Evolutionary conservation across 1,140 invertebrate species (phyloP), one percentile per base, ranked within the genome.

Genomic region (Conus ventricosus): DNA sequence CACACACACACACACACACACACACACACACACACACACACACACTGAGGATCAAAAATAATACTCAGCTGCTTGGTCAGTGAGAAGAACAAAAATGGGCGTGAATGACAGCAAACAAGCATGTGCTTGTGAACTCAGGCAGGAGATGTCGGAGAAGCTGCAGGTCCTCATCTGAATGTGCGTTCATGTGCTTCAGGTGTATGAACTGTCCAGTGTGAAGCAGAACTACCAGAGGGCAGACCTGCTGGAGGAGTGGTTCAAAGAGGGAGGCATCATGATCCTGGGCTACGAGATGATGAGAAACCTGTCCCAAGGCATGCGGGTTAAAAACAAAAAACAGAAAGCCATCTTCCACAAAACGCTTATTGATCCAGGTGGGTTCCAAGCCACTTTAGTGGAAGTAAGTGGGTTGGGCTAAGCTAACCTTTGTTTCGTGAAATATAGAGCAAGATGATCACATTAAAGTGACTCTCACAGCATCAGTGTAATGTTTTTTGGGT

Each of bases 281-380:
- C 96, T 99, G n/a, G 98, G 98, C 11, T 99, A 99, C 94, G 98
- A 99, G 92, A 97, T 99, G 97, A 99, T 98, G 95, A 96, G 98
- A 78, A 97, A 97, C 92, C 96, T 99, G 11, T 91, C 94, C 5
- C 89, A 90, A 23, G 94, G 94, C 15, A 90, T 86, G 25, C 91
- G 92, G 23, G 96, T 96, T 6, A 97, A 92, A 39, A 97, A 90
- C 57, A 95, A 95, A 89, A 94, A 96, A 91, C 92, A 96, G 85
- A 96, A 95, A 90, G 94, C 95, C 86, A 96, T 96, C 88, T 96
- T 97, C 90, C 95, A 95, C 80, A 96, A 96, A 89, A 96, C 96
- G 13, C 93, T 98, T 1, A 96, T 98, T 2, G 97, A 99, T 95
- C 98, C 98, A 67, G 98, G 97, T 95, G 89, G 90, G 86, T 87